Evolutionary conservation across 2,888 invertebrate genomes (phyloP).

Genomic region (Xylota sylvarum): DNA sequence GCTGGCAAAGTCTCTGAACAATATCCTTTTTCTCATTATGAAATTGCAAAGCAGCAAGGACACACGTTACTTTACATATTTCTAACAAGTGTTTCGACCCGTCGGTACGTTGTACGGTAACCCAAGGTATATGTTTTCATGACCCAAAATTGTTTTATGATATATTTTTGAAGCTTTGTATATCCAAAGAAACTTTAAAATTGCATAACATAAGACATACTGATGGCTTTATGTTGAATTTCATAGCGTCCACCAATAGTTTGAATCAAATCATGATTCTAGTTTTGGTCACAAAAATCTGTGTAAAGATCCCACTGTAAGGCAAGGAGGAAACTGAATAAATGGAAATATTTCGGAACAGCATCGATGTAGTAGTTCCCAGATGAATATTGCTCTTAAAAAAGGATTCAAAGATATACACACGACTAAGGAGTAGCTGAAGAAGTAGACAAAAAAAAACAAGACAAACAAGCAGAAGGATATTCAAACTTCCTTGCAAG

Average conservation of each 20-base stretch:
- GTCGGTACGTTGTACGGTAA: not conserved
- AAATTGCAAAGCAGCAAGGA: conserved; percentile 56
- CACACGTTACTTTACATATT: conserved; percentile 31
- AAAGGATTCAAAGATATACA: conserved; percentile 41
- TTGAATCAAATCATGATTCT: not conserved
- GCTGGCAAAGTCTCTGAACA: conserved; percentile 61
- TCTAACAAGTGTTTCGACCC: conserved; percentile 2
- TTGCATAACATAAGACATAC: too few species aligned
- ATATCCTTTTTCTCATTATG: conserved; percentile 70
- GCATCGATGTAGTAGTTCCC: conserved; percentile 45
- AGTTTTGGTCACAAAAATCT: not conserved
- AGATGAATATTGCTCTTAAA: conserved; percentile 50
- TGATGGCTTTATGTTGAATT: too few species aligned
- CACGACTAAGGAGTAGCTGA: conserved; percentile 6
- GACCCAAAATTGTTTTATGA: not conserved
- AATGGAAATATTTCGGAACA: conserved; percentile 39
- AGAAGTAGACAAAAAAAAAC: conserved; percentile 8
- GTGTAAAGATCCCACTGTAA: not conserved
- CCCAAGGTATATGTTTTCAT: not conserved
- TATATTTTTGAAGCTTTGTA: too few species aligned
- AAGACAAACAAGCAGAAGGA: conserved; percentile 12
- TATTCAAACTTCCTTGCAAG: conserved; percentile 45
- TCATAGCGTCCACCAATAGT: too few species aligned
- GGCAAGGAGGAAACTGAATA: conserved; percentile 1
- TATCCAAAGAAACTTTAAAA: too few species aligned